Evolutionary conservation across 2,888 invertebrate genomes (phyloP).

Genomic region (Campoletis raptor): DNA sequence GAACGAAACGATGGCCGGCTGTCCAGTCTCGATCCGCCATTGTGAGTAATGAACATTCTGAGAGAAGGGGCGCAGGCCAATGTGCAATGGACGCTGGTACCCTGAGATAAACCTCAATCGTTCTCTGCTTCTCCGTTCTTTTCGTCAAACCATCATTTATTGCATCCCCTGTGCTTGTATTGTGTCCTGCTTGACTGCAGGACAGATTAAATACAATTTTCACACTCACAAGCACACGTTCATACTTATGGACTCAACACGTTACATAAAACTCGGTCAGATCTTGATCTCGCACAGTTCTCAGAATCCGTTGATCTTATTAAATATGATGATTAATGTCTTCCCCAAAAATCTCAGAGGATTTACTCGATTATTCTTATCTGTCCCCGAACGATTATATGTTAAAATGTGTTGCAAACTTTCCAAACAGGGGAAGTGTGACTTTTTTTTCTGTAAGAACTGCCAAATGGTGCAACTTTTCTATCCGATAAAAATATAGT

Average conservation of each 20-base stretch:
- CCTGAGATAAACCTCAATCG: conserved; percentile 58
- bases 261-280: not conserved
- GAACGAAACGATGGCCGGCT: conserved; percentile 62
- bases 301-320: conserved; percentile 41
- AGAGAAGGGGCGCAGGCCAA: conserved; percentile 26
- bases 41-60: conserved; percentile 60
- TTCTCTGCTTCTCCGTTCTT: conserved; percentile 32
- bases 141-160: conserved; percentile 32
- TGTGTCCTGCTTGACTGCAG: conserved; percentile 28
- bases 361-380: conserved; percentile 49
- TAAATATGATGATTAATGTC: conserved; percentile 50
- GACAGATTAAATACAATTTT: conserved; percentile 55
- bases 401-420: conserved; percentile 34
- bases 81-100: conserved; percentile 43
- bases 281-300: conserved; percentile 24
- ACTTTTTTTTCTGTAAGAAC: not conserved
- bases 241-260: not conserved
- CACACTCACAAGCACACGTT: not conserved
- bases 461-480: not conserved
- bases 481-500: not conserved
- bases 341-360: conserved; percentile 4
- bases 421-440: conserved; percentile 20
- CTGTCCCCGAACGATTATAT: conserved; percentile 45
- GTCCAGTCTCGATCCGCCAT: conserved; percentile 60
- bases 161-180: conserved; percentile 51